Percentiles rank a stretch among this genome's conserved stretches.
Conservation (phyloP, 2,113 vertebrate genomes). For the Micronisus gabar region DNA sequence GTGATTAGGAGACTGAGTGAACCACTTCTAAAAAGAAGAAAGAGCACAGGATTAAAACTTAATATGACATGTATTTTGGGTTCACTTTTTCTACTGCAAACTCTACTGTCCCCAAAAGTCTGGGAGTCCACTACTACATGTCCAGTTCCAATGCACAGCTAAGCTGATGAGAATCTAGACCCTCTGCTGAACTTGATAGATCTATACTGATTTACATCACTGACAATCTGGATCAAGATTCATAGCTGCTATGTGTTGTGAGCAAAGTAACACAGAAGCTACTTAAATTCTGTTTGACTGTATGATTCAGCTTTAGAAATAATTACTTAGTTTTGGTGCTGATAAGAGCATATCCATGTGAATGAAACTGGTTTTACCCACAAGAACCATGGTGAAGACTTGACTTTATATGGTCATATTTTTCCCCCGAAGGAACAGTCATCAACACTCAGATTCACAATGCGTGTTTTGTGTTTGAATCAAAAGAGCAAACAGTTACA, state of each 20-base stretch:
- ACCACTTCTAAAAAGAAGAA: background rate
- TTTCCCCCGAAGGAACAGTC: background rate
- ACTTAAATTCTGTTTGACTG: background rate
- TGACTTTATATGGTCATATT: background rate
- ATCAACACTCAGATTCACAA: background rate
- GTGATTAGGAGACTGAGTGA: conserved; percentile 47
- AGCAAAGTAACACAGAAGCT: background rate
- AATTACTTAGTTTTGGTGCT: background rate
- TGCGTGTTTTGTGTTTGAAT: background rate
- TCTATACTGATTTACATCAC: background rate
- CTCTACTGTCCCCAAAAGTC: background rate
- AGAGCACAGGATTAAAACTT: background rate
- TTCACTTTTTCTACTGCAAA: background rate
- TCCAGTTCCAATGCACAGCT: background rate
- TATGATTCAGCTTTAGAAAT: background rate
- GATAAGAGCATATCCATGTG: background rate
- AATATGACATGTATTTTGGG: background rate
- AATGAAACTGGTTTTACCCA: background rate
- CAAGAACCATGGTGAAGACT: background rate
- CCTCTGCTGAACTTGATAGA: background rate
- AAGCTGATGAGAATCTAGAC: background rate
- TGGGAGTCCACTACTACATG: background rate
- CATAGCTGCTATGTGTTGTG: background rate
- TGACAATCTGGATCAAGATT: background rate
- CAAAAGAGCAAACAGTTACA: background rate